Percentiles rank a stretch among this genome's conserved stretches.
phyloP scores from a whole-genome alignment of 30 jellyfish, hydroid and myxozoan species.

The Aurelia coerulea region DNA sequence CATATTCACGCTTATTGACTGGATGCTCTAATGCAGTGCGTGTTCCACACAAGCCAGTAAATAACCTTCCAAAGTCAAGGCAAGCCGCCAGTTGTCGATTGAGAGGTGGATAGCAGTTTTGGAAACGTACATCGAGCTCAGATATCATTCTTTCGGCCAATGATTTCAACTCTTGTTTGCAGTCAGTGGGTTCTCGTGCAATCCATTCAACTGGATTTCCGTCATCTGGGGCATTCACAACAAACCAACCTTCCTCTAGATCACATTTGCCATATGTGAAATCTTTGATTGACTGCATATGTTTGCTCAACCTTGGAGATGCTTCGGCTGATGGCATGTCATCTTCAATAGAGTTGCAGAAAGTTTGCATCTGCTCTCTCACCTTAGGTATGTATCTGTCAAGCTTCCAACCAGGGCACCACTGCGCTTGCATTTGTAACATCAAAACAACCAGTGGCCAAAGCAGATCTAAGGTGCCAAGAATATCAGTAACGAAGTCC shows the following conservation, averaged over 20 bases:
- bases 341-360: background rate
- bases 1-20: slow-evolving; percentile 3
- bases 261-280: slow-evolving; percentile 24
- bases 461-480: slow-evolving; percentile 32
- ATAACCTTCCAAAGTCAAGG: slow-evolving; percentile 19
- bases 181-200: slow-evolving; percentile 46
- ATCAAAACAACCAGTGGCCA: slow-evolving; percentile 51
- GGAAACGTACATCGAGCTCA: slow-evolving; percentile 23
- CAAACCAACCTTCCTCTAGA: slow-evolving; percentile 45
- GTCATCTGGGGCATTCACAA: background rate
- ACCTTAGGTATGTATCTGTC: slow-evolving; percentile 19
- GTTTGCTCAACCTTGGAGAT: slow-evolving; percentile 9
- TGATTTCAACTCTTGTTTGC: slow-evolving; percentile 11
- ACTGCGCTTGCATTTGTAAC: slow-evolving; percentile 43
- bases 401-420: slow-evolving; percentile 61
- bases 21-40: background rate
- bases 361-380: background rate
- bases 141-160: slow-evolving; percentile 6
- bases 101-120: slow-evolving; percentile 27
- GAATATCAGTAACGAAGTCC: slow-evolving; percentile 28
- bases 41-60: slow-evolving; percentile 7
- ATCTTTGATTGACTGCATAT: background rate
- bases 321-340: background rate
- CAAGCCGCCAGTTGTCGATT: slow-evolving; percentile 6
- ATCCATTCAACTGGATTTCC: slow-evolving; percentile 38